Evolutionary conservation across 2,888 invertebrate species (phyloP).

Genomic region (Brachynemurus nebulosus): DNA sequence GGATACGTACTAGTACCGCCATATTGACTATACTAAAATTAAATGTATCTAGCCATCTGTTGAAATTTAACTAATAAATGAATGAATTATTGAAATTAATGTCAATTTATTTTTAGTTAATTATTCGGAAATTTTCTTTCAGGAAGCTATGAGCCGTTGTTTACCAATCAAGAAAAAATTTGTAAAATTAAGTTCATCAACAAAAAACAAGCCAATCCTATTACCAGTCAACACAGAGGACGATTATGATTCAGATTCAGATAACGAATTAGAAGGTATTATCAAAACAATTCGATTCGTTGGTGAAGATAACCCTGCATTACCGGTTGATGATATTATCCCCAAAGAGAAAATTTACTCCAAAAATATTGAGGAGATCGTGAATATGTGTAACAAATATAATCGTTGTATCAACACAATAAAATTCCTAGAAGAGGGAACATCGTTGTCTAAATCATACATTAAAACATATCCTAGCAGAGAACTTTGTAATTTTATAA

Average conservation of each 20-base stretch:
- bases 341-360: not conserved
- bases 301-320: not conserved
- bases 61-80: no score
- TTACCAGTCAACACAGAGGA: not conserved
- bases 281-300: slow-evolving; percentile 1
- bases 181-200: not conserved
- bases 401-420: slow-evolving; percentile 2
- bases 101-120: no score
- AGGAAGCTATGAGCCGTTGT: not conserved
- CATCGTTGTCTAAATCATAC: not conserved
- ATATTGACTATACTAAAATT: no score
- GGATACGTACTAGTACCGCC: no score
- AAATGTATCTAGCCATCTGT: no score
- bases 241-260: not conserved
- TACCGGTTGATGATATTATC: not conserved
- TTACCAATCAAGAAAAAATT: not conserved
- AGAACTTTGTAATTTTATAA: slow-evolving; percentile 1
- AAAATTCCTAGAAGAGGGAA: slow-evolving; percentile 1
- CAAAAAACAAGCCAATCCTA: not conserved
- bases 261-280: not conserved
- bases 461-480: not conserved
- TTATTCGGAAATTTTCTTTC: no score
- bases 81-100: no score
- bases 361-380: not conserved
- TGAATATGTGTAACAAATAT: not conserved